Conservation (phyloP, 2,888 invertebrate genomes). For the Nomada flava region DNA sequence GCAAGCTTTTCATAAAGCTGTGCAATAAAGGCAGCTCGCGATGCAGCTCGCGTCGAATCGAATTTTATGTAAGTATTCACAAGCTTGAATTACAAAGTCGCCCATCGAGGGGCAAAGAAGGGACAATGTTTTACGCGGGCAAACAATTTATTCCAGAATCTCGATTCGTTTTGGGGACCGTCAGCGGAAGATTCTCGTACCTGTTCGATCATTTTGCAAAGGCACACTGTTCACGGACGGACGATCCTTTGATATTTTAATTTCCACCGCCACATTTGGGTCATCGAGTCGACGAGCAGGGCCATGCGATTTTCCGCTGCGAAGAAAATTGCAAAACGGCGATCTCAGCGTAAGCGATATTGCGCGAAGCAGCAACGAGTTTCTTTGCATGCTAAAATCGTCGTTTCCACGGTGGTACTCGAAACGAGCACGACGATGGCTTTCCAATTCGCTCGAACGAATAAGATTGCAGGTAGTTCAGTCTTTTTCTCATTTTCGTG, state of each 20-base stretch:
- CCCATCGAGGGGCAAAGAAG: background rate
- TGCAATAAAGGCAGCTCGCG: background rate
- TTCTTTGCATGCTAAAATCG: constrained; percentile 12
- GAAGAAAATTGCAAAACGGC: constrained; percentile 26
- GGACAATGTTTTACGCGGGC: background rate
- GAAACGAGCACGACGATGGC: constrained; percentile 40
- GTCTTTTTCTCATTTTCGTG: too few relatives aligned
- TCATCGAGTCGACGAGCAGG: background rate
- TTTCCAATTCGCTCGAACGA: constrained; percentile 54
- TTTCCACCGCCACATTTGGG: constrained; percentile 11
- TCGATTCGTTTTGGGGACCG: background rate
- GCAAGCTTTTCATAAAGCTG: constrained; percentile 1
- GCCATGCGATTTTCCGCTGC: background rate
- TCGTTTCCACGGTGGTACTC: background rate
- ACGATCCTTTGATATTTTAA: constrained; percentile 31
- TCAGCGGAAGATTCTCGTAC: background rate
- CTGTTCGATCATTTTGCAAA: background rate
- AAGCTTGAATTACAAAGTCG: constrained; percentile 9
- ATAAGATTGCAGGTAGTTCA: constrained; percentile 23
- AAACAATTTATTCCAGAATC: constrained; percentile 23
- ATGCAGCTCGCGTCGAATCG: background rate
- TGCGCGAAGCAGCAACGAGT: constrained; percentile 13
- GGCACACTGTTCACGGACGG: constrained; percentile 5
- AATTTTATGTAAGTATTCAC: constrained; percentile 13
- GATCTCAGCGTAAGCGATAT: constrained; percentile 16